These are phyloP conservation scores for Helostoma temminkii DNA, from an alignment of 2,797 vertebrate species.

Conservation along the genomic window DNA sequence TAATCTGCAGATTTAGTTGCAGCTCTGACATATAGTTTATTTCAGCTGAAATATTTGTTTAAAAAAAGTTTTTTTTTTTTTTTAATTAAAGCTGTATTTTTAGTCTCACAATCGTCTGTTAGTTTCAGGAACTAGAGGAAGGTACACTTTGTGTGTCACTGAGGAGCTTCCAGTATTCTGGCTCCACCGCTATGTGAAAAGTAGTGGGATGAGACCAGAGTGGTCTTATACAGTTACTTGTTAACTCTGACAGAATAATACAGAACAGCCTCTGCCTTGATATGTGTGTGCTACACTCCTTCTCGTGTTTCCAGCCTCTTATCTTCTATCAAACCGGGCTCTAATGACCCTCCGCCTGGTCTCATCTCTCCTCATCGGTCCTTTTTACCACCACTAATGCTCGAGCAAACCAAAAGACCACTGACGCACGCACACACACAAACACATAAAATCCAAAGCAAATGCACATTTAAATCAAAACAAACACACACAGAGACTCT, in stretches of 20 bases:
- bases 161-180: background rate
- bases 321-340: conserved; percentile 59
- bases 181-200: background rate
- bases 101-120: no score
- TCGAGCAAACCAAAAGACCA: conserved; percentile 23
- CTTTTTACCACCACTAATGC: conserved; percentile 32
- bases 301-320: conserved; percentile 36
- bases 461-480: conserved; percentile 8
- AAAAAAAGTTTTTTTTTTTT: no score
- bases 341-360: conserved; percentile 62
- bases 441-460: conserved; percentile 16
- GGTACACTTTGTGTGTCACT: background rate
- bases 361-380: conserved; percentile 53
- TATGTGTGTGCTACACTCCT: conserved; percentile 3
- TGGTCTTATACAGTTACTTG: conserved; percentile 2
- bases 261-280: conserved; percentile 10
- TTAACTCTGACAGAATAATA: conserved; percentile 23
- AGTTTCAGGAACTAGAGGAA: background rate
- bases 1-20: no score
- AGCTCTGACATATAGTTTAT: no score
- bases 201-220: background rate
- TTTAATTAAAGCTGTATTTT: background rate
- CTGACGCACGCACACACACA: conserved; percentile 14
- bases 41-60: no score
- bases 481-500: background rate